Percentiles rank a stretch among this genome's conserved stretches.
phyloP scores from a whole-genome alignment of 2,797 vertebrate genomes.

The Rousettus madagascariensis region DNA sequence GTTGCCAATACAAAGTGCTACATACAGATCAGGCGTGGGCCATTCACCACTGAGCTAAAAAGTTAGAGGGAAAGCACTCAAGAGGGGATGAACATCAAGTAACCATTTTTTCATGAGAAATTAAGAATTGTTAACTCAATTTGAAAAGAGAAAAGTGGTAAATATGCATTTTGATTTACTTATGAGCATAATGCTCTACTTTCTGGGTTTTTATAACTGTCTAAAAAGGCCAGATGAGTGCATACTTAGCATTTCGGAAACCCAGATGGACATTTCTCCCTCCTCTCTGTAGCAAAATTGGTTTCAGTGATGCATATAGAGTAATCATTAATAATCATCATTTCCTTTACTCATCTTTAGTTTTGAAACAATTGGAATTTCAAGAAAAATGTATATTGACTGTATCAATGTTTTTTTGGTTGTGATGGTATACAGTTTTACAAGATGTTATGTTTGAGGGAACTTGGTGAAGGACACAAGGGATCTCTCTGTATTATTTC shows the following conservation, averaged over 20 bases:
- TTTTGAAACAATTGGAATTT: neutral
- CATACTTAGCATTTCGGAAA: neutral
- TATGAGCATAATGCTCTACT: slow-evolving; percentile 41
- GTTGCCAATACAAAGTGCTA: fast-evolving
- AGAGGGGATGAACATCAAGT: neutral
- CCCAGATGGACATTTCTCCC: neutral
- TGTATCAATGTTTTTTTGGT: neutral
- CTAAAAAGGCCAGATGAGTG: neutral
- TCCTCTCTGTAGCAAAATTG: neutral
- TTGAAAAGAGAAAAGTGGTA: slow-evolving; percentile 13
- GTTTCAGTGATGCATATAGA: neutral
- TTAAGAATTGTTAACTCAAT: neutral
- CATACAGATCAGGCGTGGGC: neutral
- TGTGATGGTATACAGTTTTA: neutral
- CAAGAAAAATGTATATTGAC: neutral
- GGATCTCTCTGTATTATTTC: neutral
- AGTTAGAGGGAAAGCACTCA: neutral
- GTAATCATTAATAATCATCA: neutral
- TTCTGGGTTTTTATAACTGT: slow-evolving; percentile 26
- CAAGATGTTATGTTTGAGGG: neutral
- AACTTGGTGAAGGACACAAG: neutral
- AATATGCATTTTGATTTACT: slow-evolving; percentile 10
- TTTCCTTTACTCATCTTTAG: slow-evolving; percentile 9
- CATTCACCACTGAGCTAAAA: neutral
- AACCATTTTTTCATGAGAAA: slow-evolving; percentile 3